Base-by-base conservation (phyloP, 2,888 invertebrate genomes). In the Cabera pusaria region DNA sequence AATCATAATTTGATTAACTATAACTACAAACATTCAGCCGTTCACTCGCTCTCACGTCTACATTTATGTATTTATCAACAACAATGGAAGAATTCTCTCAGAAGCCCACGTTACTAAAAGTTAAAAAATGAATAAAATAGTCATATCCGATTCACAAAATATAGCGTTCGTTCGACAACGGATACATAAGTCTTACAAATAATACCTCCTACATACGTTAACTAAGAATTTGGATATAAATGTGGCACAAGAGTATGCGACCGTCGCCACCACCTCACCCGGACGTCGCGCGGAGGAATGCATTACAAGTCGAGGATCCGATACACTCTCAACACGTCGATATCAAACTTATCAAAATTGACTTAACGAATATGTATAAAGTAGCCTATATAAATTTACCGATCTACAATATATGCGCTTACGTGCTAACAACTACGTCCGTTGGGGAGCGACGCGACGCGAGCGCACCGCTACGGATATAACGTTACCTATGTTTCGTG, bases 81-180 rank as follows among this genome's bases (percentile, higher is more conserved):
- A 82, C 72, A 81, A 78, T 84, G 84, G 84, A 86, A 86, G 84
- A 82, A 59, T 73, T 67, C 53, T 67, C 53, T 75, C 61, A 79
- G 83, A 83, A 85, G 79, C 76, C 80, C 67, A 62, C 62, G 66
- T 70, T 40, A 46, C 52, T 58, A 64, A 62, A 72, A 41, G 62
- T 64, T 59, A 49, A 58, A n/a, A n/a, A n/a, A 64, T 56, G 53
- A 62, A 69, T n/a, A n/a, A 68, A 69, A 62, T 67, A 64, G 56
- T 61, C 41, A 49, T 45, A 47, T 49, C 57, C 56, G 52, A 46
- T 39, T 52, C 48, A 42, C 46, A 47, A 48, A 28, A 40, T 34
- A 34, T 32, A 36, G 40, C 52, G 45, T 49, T 44, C 39, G 31
- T 50, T 34, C 44, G 52, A 52, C 51, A 50, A 42, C 49, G 22